These are phyloP conservation scores for Phrynosoma blainvillii DNA, from an alignment of 2,113 vertebrate genomes.

Conservation along the genomic window DNA sequence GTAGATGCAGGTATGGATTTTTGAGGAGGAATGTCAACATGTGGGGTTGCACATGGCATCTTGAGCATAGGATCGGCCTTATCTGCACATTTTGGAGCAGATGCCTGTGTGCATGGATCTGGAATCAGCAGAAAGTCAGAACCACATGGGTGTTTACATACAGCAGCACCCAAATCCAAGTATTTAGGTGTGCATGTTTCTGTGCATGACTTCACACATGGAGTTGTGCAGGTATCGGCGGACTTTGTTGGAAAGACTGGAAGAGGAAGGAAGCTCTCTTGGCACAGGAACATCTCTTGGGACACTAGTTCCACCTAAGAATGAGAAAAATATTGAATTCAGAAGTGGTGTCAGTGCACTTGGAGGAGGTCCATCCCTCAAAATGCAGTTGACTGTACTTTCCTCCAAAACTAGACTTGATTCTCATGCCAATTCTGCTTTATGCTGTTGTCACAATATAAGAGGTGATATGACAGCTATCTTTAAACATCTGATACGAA, in stretches of 20 bases:
- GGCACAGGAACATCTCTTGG: neutral
- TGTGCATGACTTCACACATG: accelerated
- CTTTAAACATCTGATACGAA: no score
- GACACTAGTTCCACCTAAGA: neutral
- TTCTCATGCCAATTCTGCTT: no score
- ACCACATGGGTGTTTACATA: no score
- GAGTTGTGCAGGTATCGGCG: accelerated
- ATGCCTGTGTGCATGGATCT: no score
- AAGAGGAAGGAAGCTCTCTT: neutral
- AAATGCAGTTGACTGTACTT: no score
- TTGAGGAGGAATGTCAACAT: neutral
- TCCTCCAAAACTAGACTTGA: no score
- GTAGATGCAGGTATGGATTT: accelerated
- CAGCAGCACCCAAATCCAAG: accelerated
- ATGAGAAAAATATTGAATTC: neutral
- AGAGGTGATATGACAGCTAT: no score
- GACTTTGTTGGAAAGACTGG: neutral
- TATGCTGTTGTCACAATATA: no score
- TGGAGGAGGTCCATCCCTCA: no score
- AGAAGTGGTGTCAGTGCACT: neutral
- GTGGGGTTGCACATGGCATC: neutral
- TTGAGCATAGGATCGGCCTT: neutral
- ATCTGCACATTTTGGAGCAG: neutral
- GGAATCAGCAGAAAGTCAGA: no score
- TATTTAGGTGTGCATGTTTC: neutral